These are phyloP conservation scores for Coreius guichenoti DNA, from an alignment of 2,797 vertebrate genomes.

Conservation along the genomic window DNA sequence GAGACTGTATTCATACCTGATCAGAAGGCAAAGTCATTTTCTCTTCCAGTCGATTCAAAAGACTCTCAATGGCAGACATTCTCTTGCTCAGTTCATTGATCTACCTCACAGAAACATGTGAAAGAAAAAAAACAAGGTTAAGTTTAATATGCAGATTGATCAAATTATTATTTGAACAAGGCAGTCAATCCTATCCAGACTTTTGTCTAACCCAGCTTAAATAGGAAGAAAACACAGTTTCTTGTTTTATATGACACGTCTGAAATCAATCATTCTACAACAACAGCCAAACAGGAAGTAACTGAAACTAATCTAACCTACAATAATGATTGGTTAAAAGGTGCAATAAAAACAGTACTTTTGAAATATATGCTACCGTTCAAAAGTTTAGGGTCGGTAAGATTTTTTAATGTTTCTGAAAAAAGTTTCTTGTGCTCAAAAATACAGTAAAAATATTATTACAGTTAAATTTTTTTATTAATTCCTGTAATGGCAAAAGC, in stretches of 20 bases:
- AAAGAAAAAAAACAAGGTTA: not conserved
- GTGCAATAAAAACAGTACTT: not conserved
- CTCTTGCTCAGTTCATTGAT: constrained; percentile 84
- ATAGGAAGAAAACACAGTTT: not conserved
- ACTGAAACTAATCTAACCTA: not conserved
- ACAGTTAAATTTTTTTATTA: no score
- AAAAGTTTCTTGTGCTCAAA: not conserved
- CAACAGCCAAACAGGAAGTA: not conserved
- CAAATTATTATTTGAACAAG: not conserved
- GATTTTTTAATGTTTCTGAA: not conserved
- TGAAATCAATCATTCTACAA: not conserved
- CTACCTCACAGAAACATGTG: constrained; percentile 64
- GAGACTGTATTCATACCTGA: constrained; percentile 74
- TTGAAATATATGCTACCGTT: not conserved
- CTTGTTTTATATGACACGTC: not conserved
- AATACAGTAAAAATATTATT: not conserved
- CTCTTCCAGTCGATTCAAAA: constrained; percentile 85
- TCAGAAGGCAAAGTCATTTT: constrained; percentile 76
- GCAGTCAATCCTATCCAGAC: not conserved
- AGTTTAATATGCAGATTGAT: not conserved
- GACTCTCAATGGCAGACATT: constrained; percentile 81
- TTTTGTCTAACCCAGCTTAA: not conserved
- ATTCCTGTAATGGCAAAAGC: not conserved
- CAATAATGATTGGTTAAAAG: not conserved
- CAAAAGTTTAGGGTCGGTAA: not conserved